These are phyloP conservation scores for Acanthornis magna DNA, from an alignment of 2,797 vertebrate genomes.

Conservation along the genomic window DNA sequence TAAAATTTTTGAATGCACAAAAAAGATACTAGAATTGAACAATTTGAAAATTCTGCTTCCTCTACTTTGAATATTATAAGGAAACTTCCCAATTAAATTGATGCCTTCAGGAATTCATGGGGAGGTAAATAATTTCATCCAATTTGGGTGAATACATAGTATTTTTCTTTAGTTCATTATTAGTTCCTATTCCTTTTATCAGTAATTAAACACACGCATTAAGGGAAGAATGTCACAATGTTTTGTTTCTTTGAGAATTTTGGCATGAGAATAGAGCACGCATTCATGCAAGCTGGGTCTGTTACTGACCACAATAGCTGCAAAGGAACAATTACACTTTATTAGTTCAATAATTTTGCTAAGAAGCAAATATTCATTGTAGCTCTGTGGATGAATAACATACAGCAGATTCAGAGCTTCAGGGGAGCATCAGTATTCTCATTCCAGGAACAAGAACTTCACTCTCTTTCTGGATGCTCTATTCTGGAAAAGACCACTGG, in stretches of 20 bases:
- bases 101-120: constrained; percentile 5
- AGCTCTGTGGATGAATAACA: background rate
- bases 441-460: background rate
- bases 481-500: background rate
- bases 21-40: background rate
- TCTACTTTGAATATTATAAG: background rate
- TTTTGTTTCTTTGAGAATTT: constrained; percentile 69
- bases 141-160: constrained; percentile 38
- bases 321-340: constrained; percentile 68
- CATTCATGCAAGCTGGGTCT: constrained; percentile 54
- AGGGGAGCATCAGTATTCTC: background rate
- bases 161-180: constrained; percentile 51
- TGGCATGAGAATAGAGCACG: constrained; percentile 67
- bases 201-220: constrained; percentile 69
- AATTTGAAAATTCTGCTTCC: background rate
- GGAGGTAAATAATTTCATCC: background rate
- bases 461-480: background rate
- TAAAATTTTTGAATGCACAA: background rate
- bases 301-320: constrained; percentile 67
- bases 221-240: constrained; percentile 56
- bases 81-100: constrained; percentile 24
- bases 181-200: constrained; percentile 66
- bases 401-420: background rate
- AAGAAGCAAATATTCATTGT: constrained; percentile 40
- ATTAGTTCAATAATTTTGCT: constrained; percentile 70